phyloP scores from a whole-genome alignment of 2,888 invertebrate species.

The Drosophila kuntzei region DNA sequence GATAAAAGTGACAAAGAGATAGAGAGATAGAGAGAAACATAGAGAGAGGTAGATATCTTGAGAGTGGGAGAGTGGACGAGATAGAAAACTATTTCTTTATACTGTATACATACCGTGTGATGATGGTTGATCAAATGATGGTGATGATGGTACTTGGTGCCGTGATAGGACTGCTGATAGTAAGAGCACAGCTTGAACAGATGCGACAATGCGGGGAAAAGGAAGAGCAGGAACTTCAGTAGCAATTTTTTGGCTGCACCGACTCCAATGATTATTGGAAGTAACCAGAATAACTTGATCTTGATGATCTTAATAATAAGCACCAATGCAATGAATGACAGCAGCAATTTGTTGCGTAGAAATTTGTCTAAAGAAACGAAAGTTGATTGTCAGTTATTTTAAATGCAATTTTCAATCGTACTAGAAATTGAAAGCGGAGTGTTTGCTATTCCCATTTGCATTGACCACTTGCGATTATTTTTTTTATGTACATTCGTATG shows the following conservation, averaged over 20 bases:
- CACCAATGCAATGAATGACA: slow-evolving; percentile 91
- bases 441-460: slow-evolving; percentile 14
- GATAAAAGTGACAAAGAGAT: not conserved
- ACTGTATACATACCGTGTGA: slow-evolving; percentile 86
- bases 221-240: slow-evolving; percentile 91
- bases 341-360: slow-evolving; percentile 90
- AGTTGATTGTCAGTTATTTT: slow-evolving; percentile 52
- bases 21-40: not conserved
- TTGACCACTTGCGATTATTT: slow-evolving; percentile 12
- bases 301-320: slow-evolving; percentile 92
- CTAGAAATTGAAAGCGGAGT: slow-evolving; percentile 48
- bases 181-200: slow-evolving; percentile 94
- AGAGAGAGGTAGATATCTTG: not conserved
- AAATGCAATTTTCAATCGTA: not conserved
- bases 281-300: slow-evolving; percentile 91
- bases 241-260: slow-evolving; percentile 94
- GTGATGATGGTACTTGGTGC: slow-evolving; percentile 92
- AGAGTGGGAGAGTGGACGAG: not conserved
- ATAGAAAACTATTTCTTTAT: slow-evolving; percentile 6
- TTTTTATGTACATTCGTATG: not conserved
- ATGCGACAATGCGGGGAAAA: slow-evolving; percentile 93
- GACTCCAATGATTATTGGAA: slow-evolving; percentile 92
- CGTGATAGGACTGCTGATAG: slow-evolving; percentile 91
- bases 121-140: slow-evolving; percentile 93
- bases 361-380: slow-evolving; percentile 89